Base-by-base conservation (phyloP, 2,113 vertebrate species). In the Carlito syrichta region DNA sequence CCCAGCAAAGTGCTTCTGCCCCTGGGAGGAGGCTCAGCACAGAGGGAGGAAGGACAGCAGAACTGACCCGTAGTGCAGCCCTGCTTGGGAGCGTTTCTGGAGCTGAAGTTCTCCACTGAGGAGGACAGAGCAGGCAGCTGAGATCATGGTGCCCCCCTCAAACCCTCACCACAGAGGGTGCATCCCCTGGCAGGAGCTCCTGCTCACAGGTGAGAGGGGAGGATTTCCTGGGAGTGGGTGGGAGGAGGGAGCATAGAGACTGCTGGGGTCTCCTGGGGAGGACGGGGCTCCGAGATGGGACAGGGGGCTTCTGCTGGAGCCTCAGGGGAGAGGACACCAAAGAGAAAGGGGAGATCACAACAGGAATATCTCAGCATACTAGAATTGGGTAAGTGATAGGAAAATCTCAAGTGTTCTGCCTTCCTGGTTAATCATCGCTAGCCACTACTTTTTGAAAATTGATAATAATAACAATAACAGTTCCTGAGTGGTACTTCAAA, bases 121-220 rank as follows among this genome's bases (percentile, higher is more conserved):
- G 5, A 32, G 25, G 6, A 35, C 58, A 17, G 35, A 66, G 60
- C 27, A 94, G 81, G 30, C 62, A 54, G 30, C 63, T 58, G 83
- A 12, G 14, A 4, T 6, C 84, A 86, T 97, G 96, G 27, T 48
- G 60, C 2, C 32, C 3, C 10, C 17, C 5, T n/a, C 43, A 54
- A 68, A 0, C 10, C 6, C 32, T 86, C 14, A 50, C 2, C 2
- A 2, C 50, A 78, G 66, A 43, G 5, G 2, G 2, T 0, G 0
- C 0, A 0, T 10, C 0, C 62, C 20, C 73, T 86, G 90, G 87
- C 32, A 48, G 16, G 8, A 17, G 16, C 8, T 86, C 60, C 52
- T 95, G 40, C 40, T 94, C 40, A 40, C 84, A 45, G 96, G 96
- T 97, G n/a, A n/a, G 48, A 95, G 73, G 56, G 12, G 30, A 32